Conservation (phyloP, 1,140 invertebrate genomes). For the Holotrichia oblita region DNA sequence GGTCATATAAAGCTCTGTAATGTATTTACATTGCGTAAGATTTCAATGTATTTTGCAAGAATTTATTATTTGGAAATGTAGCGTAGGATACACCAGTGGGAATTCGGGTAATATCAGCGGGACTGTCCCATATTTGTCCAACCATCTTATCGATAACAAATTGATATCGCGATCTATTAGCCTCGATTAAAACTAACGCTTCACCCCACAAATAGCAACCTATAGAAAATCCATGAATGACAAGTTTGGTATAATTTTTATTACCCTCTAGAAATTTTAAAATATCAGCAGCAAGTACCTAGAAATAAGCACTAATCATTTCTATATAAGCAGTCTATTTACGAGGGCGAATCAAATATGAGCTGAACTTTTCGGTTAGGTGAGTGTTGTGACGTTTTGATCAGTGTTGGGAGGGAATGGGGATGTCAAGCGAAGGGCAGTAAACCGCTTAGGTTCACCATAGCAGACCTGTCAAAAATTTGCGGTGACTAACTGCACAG, state of each 20-base stretch:
- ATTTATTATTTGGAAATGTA: conserved; percentile 79
- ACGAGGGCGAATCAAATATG: too few species aligned
- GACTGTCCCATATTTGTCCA: conserved; percentile 88
- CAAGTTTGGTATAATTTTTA: conserved; percentile 68
- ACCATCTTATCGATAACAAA: conserved; percentile 74
- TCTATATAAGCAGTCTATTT: too few species aligned
- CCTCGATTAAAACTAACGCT: conserved; percentile 72
- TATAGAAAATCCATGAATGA: conserved; percentile 92
- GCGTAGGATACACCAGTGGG: conserved; percentile 79
- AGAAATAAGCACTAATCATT: conserved; percentile 42
- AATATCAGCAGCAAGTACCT: conserved; percentile 79
- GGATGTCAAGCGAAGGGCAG: too few species aligned
- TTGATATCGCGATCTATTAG: conserved; percentile 70
- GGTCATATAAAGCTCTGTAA: too few species aligned
- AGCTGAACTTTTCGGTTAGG: too few species aligned
- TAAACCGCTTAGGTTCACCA: too few species aligned
- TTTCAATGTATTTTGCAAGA: conserved; percentile 75
- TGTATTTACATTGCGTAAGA: conserved; percentile 81
- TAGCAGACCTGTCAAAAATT: too few species aligned
- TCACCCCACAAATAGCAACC: conserved; percentile 89
- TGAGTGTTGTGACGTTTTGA: too few species aligned
- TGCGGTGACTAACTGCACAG: too few species aligned
- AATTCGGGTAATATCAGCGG: conserved; percentile 84
- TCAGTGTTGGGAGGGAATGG: too few species aligned
- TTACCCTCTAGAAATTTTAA: conserved; percentile 77